These are phyloP conservation scores for Hippolais icterina DNA, from an alignment of 2,113 vertebrate genomes.

Conservation along the genomic window DNA sequence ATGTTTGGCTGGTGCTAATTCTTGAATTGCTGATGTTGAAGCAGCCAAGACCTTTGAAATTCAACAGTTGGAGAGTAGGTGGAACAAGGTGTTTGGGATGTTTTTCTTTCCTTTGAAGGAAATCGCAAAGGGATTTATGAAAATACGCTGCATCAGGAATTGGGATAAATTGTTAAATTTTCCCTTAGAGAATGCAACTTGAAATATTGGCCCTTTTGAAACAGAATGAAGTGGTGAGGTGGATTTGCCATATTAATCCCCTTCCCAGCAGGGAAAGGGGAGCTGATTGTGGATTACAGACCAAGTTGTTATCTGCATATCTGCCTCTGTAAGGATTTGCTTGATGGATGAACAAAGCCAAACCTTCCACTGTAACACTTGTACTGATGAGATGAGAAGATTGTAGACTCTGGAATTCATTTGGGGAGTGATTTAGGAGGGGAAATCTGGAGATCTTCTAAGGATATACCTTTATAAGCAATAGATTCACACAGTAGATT, in stretches of 20 bases:
- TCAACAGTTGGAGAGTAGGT: neutral
- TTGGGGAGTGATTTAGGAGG: neutral
- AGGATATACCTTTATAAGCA: neutral
- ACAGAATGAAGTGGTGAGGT: neutral
- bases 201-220: neutral
- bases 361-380: fast-evolving
- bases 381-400: neutral
- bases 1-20: neutral
- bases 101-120: neutral
- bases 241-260: neutral
- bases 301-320: neutral
- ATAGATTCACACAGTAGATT: neutral
- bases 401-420: neutral
- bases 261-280: neutral
- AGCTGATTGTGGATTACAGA: neutral
- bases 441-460: neutral
- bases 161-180: neutral
- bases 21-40: neutral
- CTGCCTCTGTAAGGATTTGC: neutral
- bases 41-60: neutral
- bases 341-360: neutral
- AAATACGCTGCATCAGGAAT: neutral
- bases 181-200: neutral
- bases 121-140: neutral
- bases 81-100: neutral